Base-by-base conservation (phyloP, 2,113 vertebrate genomes). In the Syngnathus typhle region DNA sequence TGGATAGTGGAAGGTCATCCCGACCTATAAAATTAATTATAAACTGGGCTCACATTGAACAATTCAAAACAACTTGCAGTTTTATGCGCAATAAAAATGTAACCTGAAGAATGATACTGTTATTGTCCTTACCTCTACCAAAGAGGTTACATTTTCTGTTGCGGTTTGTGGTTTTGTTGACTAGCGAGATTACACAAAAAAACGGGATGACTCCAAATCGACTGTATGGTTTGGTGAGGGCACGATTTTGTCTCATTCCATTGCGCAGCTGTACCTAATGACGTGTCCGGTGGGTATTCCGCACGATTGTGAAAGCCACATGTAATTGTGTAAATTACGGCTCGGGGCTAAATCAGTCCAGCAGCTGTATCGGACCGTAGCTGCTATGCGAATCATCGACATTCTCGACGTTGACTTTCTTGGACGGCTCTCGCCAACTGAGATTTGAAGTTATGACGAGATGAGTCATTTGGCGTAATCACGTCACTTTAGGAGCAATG, bases 321-420 rank as follows among this genome's bases (percentile, higher is more conserved):
- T 59, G 64, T 83, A 73, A 83, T 82, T 83, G 80, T 10, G 18
- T 81, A 82, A 87, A 73, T 85, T 84, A 82, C 16, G 65, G 82
- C 60, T 38, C 72, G 10, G 60, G 74, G 72, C 72, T 84, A 76
- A 72, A 76, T 83, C 82, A 79, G 77, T 77, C 68, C 70, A 19
- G 75, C 86, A 86, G 85, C 85, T 89, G 87, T 72, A 76, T 70
- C 18, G 38, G 81, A 65, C 76, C 69, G 81, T 75, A 85, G 76
- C 82, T 56, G 69, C 72, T 75, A 60, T 59, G 86, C 82, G 83
- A 86, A 88, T 88, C 86, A 87, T 64, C 62, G 2, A 59, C 32
- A n/a, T 52, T 19, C 23, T 43, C 27, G 27, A 78, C 46, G 38
- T 73, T 82, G 75, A 80, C 63, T 27, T 70, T 74, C 79, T 69